Base-by-base conservation (phyloP, 2,113 vertebrate species). In the Phrynosoma blainvillii region DNA sequence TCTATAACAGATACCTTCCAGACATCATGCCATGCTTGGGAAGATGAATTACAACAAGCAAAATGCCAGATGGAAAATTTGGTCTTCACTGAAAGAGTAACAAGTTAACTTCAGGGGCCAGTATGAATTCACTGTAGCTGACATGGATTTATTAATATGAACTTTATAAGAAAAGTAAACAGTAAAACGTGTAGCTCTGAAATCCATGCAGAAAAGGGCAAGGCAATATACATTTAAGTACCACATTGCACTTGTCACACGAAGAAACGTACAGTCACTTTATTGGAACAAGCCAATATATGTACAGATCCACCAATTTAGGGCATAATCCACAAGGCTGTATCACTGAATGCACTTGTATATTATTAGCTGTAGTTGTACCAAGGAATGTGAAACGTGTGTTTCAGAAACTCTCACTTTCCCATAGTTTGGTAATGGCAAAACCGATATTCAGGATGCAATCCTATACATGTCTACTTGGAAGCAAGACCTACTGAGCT, bases 61-160 rank as follows among this genome's bases (percentile, higher is more conserved):
- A 23, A 30, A 85, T 66, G 36, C 73, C 32, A 77, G 36, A 76
- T 66, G 21, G 59, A 25, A 77, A 77, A 76, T 20, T 20, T 4
- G 56, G 30, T 2, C 36, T 77, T 25, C 66, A 1, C 20, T 70
- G 23, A 59, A 20, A 78, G 30, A 52, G 20, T n/a, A 23, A 18
- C 16, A 85, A 23, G 59, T 86, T 65, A 85, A 8, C 27, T 75
- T 76, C 20, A 23, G 2, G 52, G n/a, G 12, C 7, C 42, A 62
- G 8, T 5, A 25, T 42, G 5, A 70, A 2, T 52, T 14, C 6
- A 32, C 42, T 65, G 0, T 3, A 2, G 18, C 77, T 76, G 10
- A 88, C 14, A 47, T 77, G 82, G 9, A 13, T 18, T 18, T 54
- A 0, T 23, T 2, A 1, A 10, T 56, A 25, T 13, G 23, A 84